Evolutionary conservation across 2,797 vertebrate species (phyloP).

Genomic region (Enteromius unitaeniatus): DNA sequence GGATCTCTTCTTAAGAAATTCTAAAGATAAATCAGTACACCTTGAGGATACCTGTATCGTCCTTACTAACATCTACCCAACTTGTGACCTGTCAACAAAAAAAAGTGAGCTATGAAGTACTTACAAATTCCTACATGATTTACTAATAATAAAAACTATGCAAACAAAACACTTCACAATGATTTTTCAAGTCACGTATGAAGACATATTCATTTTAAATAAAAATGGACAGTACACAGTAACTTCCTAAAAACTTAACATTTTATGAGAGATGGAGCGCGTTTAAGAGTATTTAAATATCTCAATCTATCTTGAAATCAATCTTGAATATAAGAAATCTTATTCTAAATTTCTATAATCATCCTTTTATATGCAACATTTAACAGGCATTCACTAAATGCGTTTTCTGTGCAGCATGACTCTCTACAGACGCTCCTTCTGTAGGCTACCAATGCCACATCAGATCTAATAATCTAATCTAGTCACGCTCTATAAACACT

Average conservation of each 20-base stretch:
- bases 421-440: neutral
- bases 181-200: neutral
- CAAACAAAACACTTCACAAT: neutral
- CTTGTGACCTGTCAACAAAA: slow-evolving; percentile 4
- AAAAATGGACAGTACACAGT: neutral
- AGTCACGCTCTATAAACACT: slow-evolving; percentile 15
- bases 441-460: neutral
- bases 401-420: neutral
- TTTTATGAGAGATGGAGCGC: neutral
- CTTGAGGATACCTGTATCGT: neutral
- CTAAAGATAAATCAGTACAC: slow-evolving; percentile 1
- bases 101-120: neutral
- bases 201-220: neutral
- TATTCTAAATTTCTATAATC: neutral
- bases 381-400: neutral
- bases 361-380: neutral
- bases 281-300: neutral
- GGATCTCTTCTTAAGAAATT: neutral
- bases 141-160: neutral
- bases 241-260: neutral
- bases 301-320: too few relatives aligned
- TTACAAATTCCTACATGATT: neutral
- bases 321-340: too few relatives aligned
- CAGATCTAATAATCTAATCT: neutral
- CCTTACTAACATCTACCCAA: slow-evolving; percentile 32